Percentiles rank a stretch among this genome's conserved stretches.
These are phyloP conservation scores for Hofmannophila pseudospretella DNA, from an alignment of 2,888 invertebrate genomes.

Conservation along the genomic window DNA sequence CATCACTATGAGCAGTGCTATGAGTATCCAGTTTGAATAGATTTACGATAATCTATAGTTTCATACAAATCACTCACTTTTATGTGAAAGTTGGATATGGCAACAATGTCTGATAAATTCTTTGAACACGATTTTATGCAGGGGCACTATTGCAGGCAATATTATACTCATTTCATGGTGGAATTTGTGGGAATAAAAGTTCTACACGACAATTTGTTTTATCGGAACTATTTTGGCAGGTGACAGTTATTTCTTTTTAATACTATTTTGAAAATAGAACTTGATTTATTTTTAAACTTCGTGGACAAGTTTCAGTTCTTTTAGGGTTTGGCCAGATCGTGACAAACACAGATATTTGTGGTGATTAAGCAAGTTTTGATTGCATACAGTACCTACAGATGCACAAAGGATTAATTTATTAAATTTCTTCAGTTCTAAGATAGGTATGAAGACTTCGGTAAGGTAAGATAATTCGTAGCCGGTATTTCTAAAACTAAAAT, in stretches of 20 bases:
- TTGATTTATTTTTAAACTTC: not conserved
- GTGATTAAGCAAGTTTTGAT: too few relatives aligned
- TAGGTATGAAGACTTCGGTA: too few relatives aligned
- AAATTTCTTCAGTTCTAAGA: too few relatives aligned
- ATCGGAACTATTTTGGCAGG: not conserved
- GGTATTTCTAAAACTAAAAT: too few relatives aligned
- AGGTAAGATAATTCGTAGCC: too few relatives aligned
- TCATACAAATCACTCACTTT: slow-evolving; percentile 32
- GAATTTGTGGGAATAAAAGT: slow-evolving; percentile 9
- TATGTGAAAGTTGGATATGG: slow-evolving; percentile 16
- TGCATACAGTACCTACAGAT: too few relatives aligned
- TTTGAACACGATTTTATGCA: slow-evolving; percentile 21
- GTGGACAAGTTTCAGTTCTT: too few relatives aligned
- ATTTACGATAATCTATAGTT: slow-evolving; percentile 14
- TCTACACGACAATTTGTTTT: not conserved
- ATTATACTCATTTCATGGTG: slow-evolving; percentile 49
- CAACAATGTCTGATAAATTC: slow-evolving; percentile 30
- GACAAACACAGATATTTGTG: too few relatives aligned
- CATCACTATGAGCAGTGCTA: slow-evolving; percentile 20
- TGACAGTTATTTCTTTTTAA: too few relatives aligned
- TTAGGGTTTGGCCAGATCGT: too few relatives aligned
- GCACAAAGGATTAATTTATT: too few relatives aligned
- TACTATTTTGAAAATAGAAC: not conserved
- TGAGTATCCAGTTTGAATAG: slow-evolving; percentile 28
- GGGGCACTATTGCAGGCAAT: slow-evolving; percentile 23